Evolutionary conservation across 2,888 invertebrate species (phyloP), one percentile per base, ranked within the genome.

Genomic region (Marasmarcha lunaedactyla): DNA sequence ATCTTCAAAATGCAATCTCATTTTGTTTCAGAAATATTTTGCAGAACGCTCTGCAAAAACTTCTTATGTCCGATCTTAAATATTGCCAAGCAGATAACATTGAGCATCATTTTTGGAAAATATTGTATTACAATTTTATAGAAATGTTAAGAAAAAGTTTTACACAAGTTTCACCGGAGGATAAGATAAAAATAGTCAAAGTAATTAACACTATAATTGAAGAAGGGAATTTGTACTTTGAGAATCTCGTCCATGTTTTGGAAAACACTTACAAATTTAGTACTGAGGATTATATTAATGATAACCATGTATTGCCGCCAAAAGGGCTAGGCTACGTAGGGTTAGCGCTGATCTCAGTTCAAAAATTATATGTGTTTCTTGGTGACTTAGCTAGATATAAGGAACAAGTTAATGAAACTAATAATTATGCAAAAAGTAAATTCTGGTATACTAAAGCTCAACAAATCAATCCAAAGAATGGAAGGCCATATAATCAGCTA

Each of bases 381-480:
- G 98, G 98, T 1, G 98, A 98, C 73, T 86, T 98, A 54, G 91
- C 93, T 10, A 87, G 98, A 43, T 98, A 98, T 72, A 90, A 90
- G 63, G 93, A 95, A 62, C 92, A 93, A 73, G 89, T 90, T 33
- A 91, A 90, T 51, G 92, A 92, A 58, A 90, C 91, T 1, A 86
- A 88, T 41, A 94, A 93, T 76, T 95, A 91, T 65, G 91, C 91
- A 33, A 84, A 84, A 57, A 84, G 84, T 61, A 84, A 84, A 63
- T 89, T 91, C 57, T 97, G 93, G 90, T 98, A 98, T 66, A 88
- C 94, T 44, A 95, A 94, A 78, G 96, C 98, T 9, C 94, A 95
- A 63, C 92, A 93, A 71, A 89, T 97, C 33, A 94, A 96, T 74
- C 96, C 98, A 6, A 94, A 95, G 71, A 97, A 97, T 81, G 97